Conservation (phyloP, 2,797 vertebrate species). For the Gouania willdenowi region DNA sequence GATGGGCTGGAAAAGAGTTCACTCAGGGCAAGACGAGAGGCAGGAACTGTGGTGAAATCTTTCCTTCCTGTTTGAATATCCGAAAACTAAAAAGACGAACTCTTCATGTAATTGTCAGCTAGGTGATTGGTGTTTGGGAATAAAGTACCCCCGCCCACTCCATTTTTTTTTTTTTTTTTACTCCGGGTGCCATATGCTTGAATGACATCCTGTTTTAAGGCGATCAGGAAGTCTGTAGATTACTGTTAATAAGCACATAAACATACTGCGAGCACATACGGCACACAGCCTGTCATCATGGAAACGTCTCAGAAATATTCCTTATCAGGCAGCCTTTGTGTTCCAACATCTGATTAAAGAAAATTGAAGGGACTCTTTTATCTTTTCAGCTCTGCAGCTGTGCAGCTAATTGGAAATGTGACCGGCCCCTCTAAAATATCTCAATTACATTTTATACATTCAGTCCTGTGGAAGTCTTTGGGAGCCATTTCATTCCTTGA, state of each 20-base stretch:
- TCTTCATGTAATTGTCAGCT: conserved; percentile 21
- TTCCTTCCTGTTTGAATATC: conserved; percentile 21
- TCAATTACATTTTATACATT: conserved; percentile 51
- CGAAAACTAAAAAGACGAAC: conserved; percentile 23
- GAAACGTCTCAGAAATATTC: conserved; percentile 83
- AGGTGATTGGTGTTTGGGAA: conserved; percentile 24
- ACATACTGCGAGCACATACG: conserved; percentile 42
- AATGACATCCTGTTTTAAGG: conserved; percentile 27
- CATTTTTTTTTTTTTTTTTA: too few relatives aligned
- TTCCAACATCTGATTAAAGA: conserved; percentile 79
- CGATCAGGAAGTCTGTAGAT: conserved; percentile 56
- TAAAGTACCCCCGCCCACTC: conserved; percentile 20
- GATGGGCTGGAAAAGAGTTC: conserved; percentile 51
- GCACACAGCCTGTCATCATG: conserved; percentile 74
- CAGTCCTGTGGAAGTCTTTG: conserved; percentile 10
- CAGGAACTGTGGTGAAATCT: conserved; percentile 17
- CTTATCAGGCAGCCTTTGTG: conserved; percentile 81
- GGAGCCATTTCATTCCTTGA: too few relatives aligned
- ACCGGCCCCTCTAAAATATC: conserved; percentile 74
- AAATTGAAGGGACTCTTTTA: conserved; percentile 62
- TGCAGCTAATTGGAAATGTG: conserved; percentile 88
- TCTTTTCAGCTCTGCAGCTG: conserved; percentile 80
- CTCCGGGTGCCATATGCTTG: conserved; percentile 38
- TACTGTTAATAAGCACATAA: conserved; percentile 57
- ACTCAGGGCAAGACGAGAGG: conserved; percentile 52